Evolutionary conservation across 92 coral and sea anemone genomes (phyloP).

Genomic region (Porites divaricata): DNA sequence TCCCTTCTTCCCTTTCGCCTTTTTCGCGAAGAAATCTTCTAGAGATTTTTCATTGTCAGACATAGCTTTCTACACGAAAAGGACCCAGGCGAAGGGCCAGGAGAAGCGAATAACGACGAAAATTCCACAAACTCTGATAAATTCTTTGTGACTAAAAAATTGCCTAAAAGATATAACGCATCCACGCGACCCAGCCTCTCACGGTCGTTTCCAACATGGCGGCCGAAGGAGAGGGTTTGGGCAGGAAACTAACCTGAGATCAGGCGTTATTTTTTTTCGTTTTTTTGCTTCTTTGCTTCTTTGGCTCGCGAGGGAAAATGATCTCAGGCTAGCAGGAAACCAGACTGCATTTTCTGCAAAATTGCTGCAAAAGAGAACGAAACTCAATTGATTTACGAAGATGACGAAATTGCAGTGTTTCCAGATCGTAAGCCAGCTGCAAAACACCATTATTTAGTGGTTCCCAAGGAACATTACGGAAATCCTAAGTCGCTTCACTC

Average conservation of each 20-base stretch:
- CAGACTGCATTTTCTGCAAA: conserved; percentile 76
- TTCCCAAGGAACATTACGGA: conserved; percentile 82
- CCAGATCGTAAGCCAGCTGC: conserved; percentile 84
- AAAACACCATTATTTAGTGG: conserved; percentile 77
- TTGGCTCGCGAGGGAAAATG: no score
- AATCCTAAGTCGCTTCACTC: conserved; percentile 77
- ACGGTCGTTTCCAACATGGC: conserved; percentile 61
- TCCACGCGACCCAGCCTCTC: conserved; percentile 35
- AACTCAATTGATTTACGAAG: conserved; percentile 68
- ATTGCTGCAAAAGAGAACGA: conserved; percentile 73
- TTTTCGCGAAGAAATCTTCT: conserved; percentile 96
- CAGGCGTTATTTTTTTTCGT: no score
- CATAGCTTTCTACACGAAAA: conserved; percentile 83
- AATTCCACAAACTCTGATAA: conserved; percentile 42
- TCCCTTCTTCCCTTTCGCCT: conserved; percentile 96
- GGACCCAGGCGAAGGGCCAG: conserved; percentile 89
- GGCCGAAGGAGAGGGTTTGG: neutral
- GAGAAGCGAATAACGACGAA: conserved; percentile 68
- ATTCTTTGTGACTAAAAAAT: neutral
- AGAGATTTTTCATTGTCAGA: conserved; percentile 90
- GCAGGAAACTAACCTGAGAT: no score
- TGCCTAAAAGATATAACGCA: conserved; percentile 25
- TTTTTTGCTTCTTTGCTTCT: no score
- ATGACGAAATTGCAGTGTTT: conserved; percentile 68
- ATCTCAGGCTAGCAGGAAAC: no score